Conservation (phyloP, 2,888 invertebrate genomes). For the Microplitis deprimator region DNA sequence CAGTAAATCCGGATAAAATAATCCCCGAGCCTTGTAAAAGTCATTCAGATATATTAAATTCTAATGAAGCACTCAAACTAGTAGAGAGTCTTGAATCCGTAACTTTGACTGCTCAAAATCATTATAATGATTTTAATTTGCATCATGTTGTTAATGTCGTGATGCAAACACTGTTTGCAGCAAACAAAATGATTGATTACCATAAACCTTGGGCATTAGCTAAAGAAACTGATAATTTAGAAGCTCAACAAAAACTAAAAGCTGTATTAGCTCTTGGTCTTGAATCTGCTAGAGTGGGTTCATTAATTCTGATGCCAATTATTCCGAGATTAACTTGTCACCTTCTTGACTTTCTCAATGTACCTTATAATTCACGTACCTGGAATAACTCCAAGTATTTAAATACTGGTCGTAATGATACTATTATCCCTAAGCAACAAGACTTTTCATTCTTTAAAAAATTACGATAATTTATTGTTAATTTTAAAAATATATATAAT, state of each 20-base stretch:
- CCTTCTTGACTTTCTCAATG: slow-evolving; percentile 80
- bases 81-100: slow-evolving; percentile 73
- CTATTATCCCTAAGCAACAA: neutral
- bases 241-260: slow-evolving; percentile 76
- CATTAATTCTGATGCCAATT: slow-evolving; percentile 88
- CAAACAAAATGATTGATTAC: slow-evolving; percentile 90
- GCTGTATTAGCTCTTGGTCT: slow-evolving; percentile 86
- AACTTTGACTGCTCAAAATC: slow-evolving; percentile 77
- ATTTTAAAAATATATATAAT: too few species aligned
- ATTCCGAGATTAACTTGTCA: slow-evolving; percentile 81
- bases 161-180: slow-evolving; percentile 81
- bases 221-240: slow-evolving; percentile 71
- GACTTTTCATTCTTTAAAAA: slow-evolving; percentile 27
- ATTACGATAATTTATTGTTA: neutral
- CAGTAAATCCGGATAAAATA: slow-evolving; percentile 84
- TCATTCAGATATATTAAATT: slow-evolving; percentile 69
- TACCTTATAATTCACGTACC: slow-evolving; percentile 71
- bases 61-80: slow-evolving; percentile 74
- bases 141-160: slow-evolving; percentile 87
- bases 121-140: slow-evolving; percentile 85
- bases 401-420: slow-evolving; percentile 23
- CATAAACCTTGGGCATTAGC: slow-evolving; percentile 91
- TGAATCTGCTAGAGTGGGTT: slow-evolving; percentile 86
- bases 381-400: slow-evolving; percentile 72
- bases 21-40: slow-evolving; percentile 77